phyloP scores from a whole-genome alignment of 2,888 invertebrate species.

The Rambutsinella grinnellia region DNA sequence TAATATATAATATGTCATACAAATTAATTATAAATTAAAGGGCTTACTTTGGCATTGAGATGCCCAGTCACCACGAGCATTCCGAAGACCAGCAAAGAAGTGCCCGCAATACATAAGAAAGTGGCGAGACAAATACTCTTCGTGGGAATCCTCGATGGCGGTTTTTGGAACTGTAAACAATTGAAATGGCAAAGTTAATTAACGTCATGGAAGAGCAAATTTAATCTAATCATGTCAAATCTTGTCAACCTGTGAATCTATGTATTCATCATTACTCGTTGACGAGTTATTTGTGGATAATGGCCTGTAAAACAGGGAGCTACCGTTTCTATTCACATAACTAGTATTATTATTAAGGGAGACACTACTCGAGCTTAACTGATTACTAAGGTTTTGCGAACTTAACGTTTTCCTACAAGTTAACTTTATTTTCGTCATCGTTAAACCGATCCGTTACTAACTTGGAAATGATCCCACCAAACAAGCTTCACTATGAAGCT shows the following conservation, averaged over 20 bases:
- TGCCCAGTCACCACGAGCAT: slow-evolving; percentile 84
- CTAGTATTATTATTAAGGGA: slow-evolving; percentile 31
- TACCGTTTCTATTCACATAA: slow-evolving; percentile 11
- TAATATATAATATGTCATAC: no score
- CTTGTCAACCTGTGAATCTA: slow-evolving; percentile 58
- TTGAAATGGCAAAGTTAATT: slow-evolving; percentile 9
- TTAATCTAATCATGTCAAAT: background rate
- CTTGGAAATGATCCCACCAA: no score
- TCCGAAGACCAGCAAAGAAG: slow-evolving; percentile 80
- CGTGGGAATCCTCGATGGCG: slow-evolving; percentile 82
- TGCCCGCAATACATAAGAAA: slow-evolving; percentile 83
- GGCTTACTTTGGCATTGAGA: slow-evolving; percentile 79
- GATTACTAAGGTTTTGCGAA: slow-evolving; percentile 10
- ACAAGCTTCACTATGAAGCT: no score
- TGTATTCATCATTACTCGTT: slow-evolving; percentile 60
- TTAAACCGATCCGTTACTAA: no score
- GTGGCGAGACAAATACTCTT: slow-evolving; percentile 84
- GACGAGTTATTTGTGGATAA: slow-evolving; percentile 7
- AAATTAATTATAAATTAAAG: no score
- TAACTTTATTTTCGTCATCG: slow-evolving; percentile 37
- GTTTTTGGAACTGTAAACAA: slow-evolving; percentile 70
- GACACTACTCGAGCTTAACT: slow-evolving; percentile 1
- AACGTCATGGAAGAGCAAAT: background rate
- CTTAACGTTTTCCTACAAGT: slow-evolving; percentile 25
- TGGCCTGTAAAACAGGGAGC: slow-evolving; percentile 16